phyloP scores from a whole-genome alignment of 2,797 vertebrate species.

The Urosaurus nigricauda region DNA sequence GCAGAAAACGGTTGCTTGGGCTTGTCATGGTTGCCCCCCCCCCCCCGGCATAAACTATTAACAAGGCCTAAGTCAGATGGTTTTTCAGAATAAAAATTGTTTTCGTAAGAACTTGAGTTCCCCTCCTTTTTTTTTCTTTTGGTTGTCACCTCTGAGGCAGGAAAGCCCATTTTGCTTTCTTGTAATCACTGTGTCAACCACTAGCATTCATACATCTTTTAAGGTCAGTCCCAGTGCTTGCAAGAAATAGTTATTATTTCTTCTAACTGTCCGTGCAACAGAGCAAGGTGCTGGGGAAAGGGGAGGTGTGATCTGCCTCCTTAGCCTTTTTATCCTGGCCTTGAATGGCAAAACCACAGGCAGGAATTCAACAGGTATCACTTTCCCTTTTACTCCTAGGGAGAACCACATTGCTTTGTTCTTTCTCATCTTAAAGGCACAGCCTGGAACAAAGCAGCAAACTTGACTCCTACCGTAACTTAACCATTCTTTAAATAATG shows the following conservation, averaged over 20 bases:
- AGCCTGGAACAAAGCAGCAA: background rate
- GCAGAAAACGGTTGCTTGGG: too few relatives aligned
- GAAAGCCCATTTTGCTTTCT: conserved; percentile 53
- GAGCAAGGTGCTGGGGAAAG: conserved; percentile 36
- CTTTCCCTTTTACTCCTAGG: background rate
- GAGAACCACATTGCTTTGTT: background rate
- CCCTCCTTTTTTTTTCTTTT: background rate
- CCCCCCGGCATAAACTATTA: background rate
- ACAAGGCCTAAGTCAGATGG: background rate
- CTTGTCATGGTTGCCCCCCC: too few relatives aligned
- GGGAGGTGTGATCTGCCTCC: background rate
- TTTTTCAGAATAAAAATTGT: background rate
- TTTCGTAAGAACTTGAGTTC: background rate
- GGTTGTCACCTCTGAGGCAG: conserved; percentile 16
- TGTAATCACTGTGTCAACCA: conserved; percentile 46
- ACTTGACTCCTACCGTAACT: background rate
- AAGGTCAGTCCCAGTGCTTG: conserved; percentile 66
- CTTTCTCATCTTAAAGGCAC: conserved; percentile 2
- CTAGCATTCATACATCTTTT: conserved; percentile 39
- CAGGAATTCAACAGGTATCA: background rate
- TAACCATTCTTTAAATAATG: background rate
- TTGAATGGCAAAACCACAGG: background rate
- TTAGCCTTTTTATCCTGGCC: background rate
- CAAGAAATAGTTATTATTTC: conserved; percentile 65
- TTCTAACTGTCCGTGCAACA: conserved; percentile 42